Base-by-base conservation (phyloP, 1,140 invertebrate species). In the Drosophila jambulina region DNA sequence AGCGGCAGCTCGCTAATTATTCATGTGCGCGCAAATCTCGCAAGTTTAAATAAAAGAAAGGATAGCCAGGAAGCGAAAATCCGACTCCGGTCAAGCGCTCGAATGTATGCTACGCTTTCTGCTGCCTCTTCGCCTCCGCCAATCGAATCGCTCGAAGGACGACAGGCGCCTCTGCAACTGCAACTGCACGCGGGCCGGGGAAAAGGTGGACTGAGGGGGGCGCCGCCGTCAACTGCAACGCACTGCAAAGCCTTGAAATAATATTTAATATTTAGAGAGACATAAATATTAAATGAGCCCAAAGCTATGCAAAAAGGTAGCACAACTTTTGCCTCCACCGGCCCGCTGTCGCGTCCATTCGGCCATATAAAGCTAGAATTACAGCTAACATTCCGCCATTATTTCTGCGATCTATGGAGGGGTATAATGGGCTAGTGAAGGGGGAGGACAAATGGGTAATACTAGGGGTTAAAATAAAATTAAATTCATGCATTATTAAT, bases 261-360 rank as follows among this genome's bases (percentile, higher is more conserved):
- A 92, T 92, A 92, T 92, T 92, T 92, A 92, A 92, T 92, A 92
- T 92, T 92, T 92, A 92, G 91, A 92, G 91, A 91, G 88, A 88
- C 84, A 92, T 92, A 92, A 92, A 92, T 92, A 92, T 92, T 92
- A 92, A 92, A 92, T 92, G 91, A 92, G 64, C 69, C 76, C 84
- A 91, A 92, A 86, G 86, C 82, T 91, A 91, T 91, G 82, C 87
- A 91, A 80, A 84, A 84, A 84, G 82, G 82, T 84, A 79, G 82
- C 76, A 71, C 81, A 79, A 86, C 68, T 78, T 57, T 77, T 54
- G 32, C 60, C 34, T 46, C 27, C 46, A 57, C 61, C 49, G 17
- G 12, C 45, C 54, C 19, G 21, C 43, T 38, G 8, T n/a, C 19
- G 36, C 58, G 19, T 36, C 48, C 40, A 15, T 27, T 32, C 57